Evolutionary conservation across 2,888 invertebrate genomes (phyloP).

Genomic region (Chaetogeoica ovagalla): DNA sequence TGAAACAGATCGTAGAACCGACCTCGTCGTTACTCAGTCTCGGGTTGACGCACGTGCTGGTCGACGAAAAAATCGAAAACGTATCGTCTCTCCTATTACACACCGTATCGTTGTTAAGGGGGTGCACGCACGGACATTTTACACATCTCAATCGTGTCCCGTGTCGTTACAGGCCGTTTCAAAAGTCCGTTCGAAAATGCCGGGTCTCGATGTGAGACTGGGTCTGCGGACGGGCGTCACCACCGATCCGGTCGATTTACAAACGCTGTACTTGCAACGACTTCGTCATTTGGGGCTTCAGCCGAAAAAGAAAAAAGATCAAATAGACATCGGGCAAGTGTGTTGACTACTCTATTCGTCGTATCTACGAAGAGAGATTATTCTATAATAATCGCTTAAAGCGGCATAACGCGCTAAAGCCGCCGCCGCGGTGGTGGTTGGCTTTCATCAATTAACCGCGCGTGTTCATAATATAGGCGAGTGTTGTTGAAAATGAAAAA

Average conservation of each 20-base stretch:
- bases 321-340: slow-evolving; percentile 27
- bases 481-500: slow-evolving; percentile 11
- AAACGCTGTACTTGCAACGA: slow-evolving; percentile 5
- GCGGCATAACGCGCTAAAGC: no score
- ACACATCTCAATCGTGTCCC: background rate
- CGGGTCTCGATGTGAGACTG: background rate
- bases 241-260: background rate
- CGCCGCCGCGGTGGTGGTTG: no score
- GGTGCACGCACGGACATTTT: no score
- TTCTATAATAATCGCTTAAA: no score
- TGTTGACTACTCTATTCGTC: no score
- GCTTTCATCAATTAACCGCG: background rate
- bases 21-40: slow-evolving; percentile 23
- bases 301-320: background rate
- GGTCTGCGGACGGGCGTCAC: background rate
- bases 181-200: background rate
- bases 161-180: slow-evolving; percentile 1
- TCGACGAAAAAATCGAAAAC: slow-evolving; percentile 15
- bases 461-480: background rate
- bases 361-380: no score
- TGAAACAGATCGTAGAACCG: background rate
- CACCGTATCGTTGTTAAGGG: no score
- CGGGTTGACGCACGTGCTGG: slow-evolving; percentile 25
- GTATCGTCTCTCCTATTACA: background rate
- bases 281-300: slow-evolving; percentile 12